phyloP scores from a whole-genome alignment of 2,113 vertebrate genomes.

The Phylloscopus trochiloides region DNA sequence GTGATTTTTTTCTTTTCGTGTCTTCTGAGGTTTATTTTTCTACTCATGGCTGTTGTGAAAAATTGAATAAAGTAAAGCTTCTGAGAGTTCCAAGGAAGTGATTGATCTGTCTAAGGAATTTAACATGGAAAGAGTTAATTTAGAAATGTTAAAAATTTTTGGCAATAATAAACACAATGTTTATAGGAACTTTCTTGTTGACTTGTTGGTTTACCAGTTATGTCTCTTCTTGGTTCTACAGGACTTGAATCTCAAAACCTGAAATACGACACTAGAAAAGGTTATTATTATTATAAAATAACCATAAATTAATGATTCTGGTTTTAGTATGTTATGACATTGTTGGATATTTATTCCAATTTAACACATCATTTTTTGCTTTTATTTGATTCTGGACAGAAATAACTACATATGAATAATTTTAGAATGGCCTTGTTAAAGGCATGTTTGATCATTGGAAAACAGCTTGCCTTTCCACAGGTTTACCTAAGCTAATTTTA shows the following conservation, averaged over 20 bases:
- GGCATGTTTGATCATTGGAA: background rate
- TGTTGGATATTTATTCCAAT: background rate
- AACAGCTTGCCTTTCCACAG: background rate
- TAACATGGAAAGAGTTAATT: background rate
- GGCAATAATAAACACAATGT: background rate
- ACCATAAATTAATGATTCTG: background rate
- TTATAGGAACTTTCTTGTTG: background rate
- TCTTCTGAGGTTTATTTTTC: slow-evolving; percentile 12
- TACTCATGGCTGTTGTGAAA: background rate
- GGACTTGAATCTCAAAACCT: rapidly evolving
- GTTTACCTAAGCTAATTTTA: background rate
- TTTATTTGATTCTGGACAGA: background rate
- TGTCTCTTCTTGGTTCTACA: background rate
- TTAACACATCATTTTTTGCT: background rate
- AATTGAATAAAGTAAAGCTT: background rate
- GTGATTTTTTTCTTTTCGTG: background rate
- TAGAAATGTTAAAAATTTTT: background rate
- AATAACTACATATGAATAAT: background rate
- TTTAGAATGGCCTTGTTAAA: background rate
- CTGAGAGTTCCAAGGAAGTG: background rate
- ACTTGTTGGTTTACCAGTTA: background rate
- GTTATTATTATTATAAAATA: background rate
- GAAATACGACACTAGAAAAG: rapidly evolving
- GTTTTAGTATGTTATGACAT: background rate
- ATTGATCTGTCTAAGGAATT: background rate